These are phyloP conservation scores for Apaloderma vittatum DNA, from an alignment of 2,113 vertebrate genomes.

Conservation along the genomic window DNA sequence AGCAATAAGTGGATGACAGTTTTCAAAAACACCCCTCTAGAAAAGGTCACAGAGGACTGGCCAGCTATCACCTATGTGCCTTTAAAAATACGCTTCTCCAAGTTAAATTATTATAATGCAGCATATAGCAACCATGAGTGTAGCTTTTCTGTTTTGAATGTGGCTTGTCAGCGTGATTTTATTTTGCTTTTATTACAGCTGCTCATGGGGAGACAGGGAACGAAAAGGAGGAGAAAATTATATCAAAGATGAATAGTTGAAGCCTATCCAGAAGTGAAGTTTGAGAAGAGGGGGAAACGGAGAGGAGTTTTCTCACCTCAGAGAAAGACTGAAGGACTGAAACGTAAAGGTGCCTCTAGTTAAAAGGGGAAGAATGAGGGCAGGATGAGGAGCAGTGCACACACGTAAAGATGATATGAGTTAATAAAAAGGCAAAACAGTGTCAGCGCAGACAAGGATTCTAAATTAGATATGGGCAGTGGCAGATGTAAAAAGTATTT, in stretches of 20 bases:
- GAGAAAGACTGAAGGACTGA: neutral
- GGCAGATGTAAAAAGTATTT: rapidly evolving
- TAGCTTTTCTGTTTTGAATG: neutral
- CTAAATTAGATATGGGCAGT: neutral
- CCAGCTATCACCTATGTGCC: neutral
- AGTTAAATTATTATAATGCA: neutral
- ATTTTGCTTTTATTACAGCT: neutral
- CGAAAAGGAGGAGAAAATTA: neutral
- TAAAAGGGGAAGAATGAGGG: neutral
- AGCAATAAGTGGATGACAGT: neutral
- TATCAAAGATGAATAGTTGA: neutral
- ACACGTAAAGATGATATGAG: neutral
- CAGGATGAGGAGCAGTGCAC: neutral
- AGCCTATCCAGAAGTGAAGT: neutral
- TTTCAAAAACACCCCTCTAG: conserved; percentile 6
- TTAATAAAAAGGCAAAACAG: neutral
- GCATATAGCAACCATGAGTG: neutral
- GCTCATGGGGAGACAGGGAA: neutral
- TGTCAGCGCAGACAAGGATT: neutral
- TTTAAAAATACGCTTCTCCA: neutral
- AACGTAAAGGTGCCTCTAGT: neutral
- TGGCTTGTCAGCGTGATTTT: neutral
- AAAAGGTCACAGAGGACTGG: neutral
- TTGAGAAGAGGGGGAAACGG: neutral
- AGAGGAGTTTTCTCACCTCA: neutral